phyloP scores from a whole-genome alignment of 2,888 invertebrate species.

The Philhelius pedissequus region DNA sequence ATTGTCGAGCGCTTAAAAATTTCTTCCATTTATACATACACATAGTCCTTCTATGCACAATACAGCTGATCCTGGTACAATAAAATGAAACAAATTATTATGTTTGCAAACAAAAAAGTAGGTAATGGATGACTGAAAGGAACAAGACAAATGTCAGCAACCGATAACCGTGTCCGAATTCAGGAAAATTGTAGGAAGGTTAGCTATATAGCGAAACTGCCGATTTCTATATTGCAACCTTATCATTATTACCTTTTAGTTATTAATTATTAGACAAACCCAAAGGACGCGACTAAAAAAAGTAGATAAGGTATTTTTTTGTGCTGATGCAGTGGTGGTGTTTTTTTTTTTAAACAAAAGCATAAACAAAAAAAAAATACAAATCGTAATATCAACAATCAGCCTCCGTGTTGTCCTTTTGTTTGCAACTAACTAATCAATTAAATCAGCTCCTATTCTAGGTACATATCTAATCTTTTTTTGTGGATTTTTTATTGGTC shows the following conservation, averaged over 20 bases:
- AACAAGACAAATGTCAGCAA: not conserved
- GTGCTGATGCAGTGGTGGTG: not conserved
- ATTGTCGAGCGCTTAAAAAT: too few species aligned
- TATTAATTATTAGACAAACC: slow-evolving; percentile 1
- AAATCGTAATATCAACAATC: slow-evolving; percentile 57
- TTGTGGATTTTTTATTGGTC: not conserved
- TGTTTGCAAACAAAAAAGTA: not conserved
- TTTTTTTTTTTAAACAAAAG: not conserved
- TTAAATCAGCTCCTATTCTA: slow-evolving; percentile 51
- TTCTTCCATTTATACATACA: too few species aligned
- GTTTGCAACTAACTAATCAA: slow-evolving; percentile 65
- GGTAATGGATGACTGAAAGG: slow-evolving; percentile 14
- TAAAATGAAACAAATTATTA: not conserved
- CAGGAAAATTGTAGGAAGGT: slow-evolving; percentile 5
- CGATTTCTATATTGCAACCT: slow-evolving; percentile 61
- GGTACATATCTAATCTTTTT: slow-evolving; percentile 8
- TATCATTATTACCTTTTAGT: slow-evolving; percentile 56
- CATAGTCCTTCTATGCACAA: too few species aligned
- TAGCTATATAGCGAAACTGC: slow-evolving; percentile 48
- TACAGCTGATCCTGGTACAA: slow-evolving; percentile 1
- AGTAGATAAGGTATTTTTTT: slow-evolving; percentile 60
- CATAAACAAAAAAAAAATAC: slow-evolving; percentile 14
- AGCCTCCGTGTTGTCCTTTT: slow-evolving; percentile 60
- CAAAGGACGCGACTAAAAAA: slow-evolving; percentile 1
- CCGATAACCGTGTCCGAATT: slow-evolving; percentile 13